phyloP scores from a whole-genome alignment of 2,113 vertebrate genomes.

The Daubentonia madagascariensis region DNA sequence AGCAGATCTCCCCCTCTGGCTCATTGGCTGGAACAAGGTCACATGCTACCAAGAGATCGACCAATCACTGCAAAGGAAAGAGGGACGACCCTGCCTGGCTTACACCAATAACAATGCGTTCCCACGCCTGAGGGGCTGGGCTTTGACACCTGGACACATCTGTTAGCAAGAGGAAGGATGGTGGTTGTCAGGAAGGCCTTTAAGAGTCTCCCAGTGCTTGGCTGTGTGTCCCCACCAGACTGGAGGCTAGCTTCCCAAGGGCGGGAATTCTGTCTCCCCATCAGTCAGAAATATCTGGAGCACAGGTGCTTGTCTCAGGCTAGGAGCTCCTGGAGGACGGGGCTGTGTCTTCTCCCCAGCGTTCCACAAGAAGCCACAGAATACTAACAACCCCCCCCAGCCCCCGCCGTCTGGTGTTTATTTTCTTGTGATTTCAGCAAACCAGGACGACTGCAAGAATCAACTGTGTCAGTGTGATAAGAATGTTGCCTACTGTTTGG shows the following conservation, averaged over 20 bases:
- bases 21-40: neutral
- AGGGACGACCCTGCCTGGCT: neutral
- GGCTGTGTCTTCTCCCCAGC: neutral
- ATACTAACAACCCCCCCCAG: fast-evolving
- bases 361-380: neutral
- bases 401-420: fast-evolving
- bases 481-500: slow-evolving; percentile 24
- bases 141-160: too few relatives aligned
- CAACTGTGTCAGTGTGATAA: slow-evolving; percentile 63
- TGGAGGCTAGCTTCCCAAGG: neutral
- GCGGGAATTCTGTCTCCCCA: neutral
- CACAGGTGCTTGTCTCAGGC: neutral
- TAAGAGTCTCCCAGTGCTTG: too few relatives aligned
- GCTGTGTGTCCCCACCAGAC: neutral
- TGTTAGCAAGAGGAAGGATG: neutral
- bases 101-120: neutral
- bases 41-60: neutral
- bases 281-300: neutral
- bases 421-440: neutral
- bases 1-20: fast-evolving
- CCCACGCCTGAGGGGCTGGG: neutral
- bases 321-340: neutral
- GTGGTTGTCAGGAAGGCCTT: neutral
- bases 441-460: slow-evolving; percentile 36
- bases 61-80: neutral